Evolutionary conservation across 2,888 invertebrate species (phyloP).

Genomic region (Philhelius pedissequus): DNA sequence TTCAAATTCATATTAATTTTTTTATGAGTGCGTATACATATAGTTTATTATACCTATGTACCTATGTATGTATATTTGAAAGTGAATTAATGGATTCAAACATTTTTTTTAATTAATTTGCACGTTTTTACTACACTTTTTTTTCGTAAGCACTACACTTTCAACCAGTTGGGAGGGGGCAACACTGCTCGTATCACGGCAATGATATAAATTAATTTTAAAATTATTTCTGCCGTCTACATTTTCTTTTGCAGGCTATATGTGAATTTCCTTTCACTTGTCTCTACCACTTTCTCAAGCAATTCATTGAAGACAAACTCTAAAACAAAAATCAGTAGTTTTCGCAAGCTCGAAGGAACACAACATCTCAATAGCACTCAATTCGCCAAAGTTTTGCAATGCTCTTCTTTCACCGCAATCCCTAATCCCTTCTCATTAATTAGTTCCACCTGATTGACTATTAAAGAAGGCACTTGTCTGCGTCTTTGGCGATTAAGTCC

Average conservation of each 20-base stretch:
- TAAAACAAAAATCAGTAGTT: background rate
- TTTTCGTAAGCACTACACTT: no score
- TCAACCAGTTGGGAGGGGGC: no score
- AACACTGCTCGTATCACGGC: no score
- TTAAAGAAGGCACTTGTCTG: conserved; percentile 58
- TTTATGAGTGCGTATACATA: no score
- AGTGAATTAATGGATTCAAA: no score
- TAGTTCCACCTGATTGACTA: conserved; percentile 56
- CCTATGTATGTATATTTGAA: no score
- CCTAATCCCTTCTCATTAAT: conserved; percentile 53
- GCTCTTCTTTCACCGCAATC: conserved; percentile 9
- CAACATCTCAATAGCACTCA: background rate
- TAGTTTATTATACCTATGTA: no score
- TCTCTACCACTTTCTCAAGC: background rate
- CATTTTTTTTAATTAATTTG: no score
- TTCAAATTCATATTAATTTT: no score
- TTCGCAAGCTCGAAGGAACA: background rate
- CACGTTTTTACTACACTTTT: no score
- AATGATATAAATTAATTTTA: background rate
- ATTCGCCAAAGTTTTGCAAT: background rate
- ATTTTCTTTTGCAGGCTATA: background rate
- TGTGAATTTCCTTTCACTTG: background rate
- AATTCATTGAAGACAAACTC: background rate
- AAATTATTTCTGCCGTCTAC: background rate
- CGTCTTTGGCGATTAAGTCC: conserved; percentile 60